A percentile compares a stretch with the other conserved stretches of the same genome.
Evolutionary conservation across 1,140 invertebrate genomes (phyloP).

Genomic region (Drosophila rufa): DNA sequence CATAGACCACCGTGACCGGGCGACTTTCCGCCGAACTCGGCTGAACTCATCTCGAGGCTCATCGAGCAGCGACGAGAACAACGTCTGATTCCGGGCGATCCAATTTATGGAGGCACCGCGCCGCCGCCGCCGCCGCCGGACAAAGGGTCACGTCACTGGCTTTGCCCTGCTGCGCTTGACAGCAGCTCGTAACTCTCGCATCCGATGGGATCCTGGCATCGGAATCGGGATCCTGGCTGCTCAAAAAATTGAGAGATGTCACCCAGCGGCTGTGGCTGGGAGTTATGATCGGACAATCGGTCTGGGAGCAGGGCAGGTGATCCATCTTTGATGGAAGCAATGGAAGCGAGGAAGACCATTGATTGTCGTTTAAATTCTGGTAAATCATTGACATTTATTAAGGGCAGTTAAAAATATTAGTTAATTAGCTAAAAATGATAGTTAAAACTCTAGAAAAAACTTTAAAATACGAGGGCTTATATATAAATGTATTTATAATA

Average conservation of each 20-base stretch:
- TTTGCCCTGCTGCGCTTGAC: constrained; percentile 63
- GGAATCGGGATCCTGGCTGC: neutral
- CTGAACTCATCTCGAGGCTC: constrained; percentile 12
- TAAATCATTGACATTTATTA: neutral
- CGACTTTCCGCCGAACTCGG: constrained; percentile 67
- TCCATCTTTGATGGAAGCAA: constrained; percentile 6
- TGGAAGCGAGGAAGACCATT: neutral
- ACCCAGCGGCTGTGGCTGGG: neutral
- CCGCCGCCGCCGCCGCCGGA: constrained; percentile 4
- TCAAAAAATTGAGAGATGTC: neutral
- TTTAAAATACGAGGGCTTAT: too few species aligned
- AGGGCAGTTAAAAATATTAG: too few species aligned
- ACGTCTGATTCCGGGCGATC: constrained; percentile 40
- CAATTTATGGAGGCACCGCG: constrained; percentile 67
- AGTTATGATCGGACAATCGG: constrained; percentile 7
- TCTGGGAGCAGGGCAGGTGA: too few species aligned
- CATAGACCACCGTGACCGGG: constrained; percentile 70
- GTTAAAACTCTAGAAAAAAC: too few species aligned
- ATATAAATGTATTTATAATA: too few species aligned
- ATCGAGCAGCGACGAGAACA: neutral
- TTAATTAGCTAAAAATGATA: too few species aligned
- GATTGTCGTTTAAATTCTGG: neutral
- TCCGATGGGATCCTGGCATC: neutral
- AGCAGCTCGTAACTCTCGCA: constrained; percentile 66
- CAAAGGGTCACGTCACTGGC: constrained; percentile 68